These are phyloP conservation scores for Barypeithes pellucidus DNA, from an alignment of 2,888 invertebrate species.

Conservation along the genomic window DNA sequence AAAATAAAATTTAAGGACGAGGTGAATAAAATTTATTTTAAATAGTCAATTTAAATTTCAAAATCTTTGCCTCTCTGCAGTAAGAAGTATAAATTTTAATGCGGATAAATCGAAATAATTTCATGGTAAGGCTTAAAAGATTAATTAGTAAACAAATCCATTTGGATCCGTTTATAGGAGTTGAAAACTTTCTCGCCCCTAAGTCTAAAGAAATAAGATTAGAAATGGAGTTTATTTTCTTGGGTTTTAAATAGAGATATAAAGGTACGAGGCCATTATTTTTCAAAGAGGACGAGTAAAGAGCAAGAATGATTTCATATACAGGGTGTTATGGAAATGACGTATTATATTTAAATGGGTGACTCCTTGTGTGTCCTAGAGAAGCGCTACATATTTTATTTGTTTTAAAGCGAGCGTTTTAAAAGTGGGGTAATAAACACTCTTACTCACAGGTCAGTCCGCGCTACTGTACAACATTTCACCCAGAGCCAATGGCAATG, in stretches of 20 bases:
- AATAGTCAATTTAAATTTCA: constrained; percentile 48
- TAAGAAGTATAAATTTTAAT: constrained; percentile 50
- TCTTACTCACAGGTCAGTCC: no score
- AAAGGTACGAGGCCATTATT: constrained; percentile 26
- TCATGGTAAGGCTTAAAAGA: constrained; percentile 45
- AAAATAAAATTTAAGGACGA: constrained; percentile 38
- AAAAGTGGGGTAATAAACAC: no score
- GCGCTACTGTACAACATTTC: no score
- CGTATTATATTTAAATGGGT: no score
- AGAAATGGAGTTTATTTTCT: constrained; percentile 38
- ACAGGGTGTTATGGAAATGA: no score
- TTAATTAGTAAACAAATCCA: constrained; percentile 52
- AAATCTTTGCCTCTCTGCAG: constrained; percentile 43
- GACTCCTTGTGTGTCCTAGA: no score
- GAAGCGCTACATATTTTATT: no score
- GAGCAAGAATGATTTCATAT: no score
- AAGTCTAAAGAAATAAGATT: constrained; percentile 35
- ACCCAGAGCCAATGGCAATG: no score
- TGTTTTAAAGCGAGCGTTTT: no score
- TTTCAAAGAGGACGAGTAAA: constrained; percentile 8
- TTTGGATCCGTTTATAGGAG: constrained; percentile 46
- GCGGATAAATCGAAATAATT: constrained; percentile 51
- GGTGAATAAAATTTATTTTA: constrained; percentile 50
- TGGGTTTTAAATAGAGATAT: constrained; percentile 40
- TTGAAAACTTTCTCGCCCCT: constrained; percentile 36